A percentile compares a stretch with the other conserved stretches of the same genome.
phyloP scores from a whole-genome alignment of 2,113 vertebrate species.

The Lepidothrix coronata region DNA sequence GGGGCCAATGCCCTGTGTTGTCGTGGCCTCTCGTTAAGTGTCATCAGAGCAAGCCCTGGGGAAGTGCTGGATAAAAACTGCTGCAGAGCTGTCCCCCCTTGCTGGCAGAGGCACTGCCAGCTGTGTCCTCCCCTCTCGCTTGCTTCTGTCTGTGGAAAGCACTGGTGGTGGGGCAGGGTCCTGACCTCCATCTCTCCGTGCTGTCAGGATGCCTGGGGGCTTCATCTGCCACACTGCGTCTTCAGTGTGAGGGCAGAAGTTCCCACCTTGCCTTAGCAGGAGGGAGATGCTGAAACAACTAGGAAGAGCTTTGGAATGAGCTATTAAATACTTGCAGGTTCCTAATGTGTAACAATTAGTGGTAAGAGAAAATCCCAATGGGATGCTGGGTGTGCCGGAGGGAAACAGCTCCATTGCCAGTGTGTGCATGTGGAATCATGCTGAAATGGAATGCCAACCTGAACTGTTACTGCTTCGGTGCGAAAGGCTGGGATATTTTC shows the following conservation, averaged over 20 bases:
- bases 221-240: not conserved
- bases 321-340: not conserved
- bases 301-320: not conserved
- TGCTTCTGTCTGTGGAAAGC: not conserved
- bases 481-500: not conserved
- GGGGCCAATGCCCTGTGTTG: not conserved
- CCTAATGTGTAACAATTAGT: not conserved
- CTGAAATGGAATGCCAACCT: not conserved
- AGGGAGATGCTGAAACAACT: not conserved
- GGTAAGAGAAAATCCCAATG: not conserved
- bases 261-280: not conserved
- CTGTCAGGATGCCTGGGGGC: rapidly evolving
- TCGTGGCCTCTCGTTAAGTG: not conserved
- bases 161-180: not conserved
- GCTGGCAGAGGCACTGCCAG: not conserved
- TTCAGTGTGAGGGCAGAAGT: not conserved
- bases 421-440: not conserved
- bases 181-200: rapidly evolving
- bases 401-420: not conserved
- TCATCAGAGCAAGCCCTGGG: not conserved
- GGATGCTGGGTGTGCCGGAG: not conserved
- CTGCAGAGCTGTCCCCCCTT: not conserved
- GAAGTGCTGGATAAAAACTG: not conserved
- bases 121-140: not conserved
- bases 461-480: not conserved